Conservation (phyloP, 2,113 vertebrate species). For the Rhinogobius similis region DNA sequence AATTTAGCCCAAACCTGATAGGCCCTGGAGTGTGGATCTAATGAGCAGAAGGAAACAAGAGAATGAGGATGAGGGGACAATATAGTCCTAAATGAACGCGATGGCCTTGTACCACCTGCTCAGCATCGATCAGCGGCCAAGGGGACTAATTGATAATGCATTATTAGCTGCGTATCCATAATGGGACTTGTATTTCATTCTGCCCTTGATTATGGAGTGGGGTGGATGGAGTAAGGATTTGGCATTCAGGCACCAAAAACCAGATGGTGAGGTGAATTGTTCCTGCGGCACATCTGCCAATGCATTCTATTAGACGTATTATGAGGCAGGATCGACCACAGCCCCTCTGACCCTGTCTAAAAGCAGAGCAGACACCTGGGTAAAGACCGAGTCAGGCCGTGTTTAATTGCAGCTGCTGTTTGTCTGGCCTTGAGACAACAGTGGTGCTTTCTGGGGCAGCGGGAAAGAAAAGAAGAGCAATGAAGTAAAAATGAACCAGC, state of each 20-base stretch:
- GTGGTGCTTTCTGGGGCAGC: slow-evolving; percentile 40
- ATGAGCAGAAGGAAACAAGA: slow-evolving; percentile 75
- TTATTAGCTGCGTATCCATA: slow-evolving; percentile 78
- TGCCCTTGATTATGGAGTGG: slow-evolving; percentile 63
- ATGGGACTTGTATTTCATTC: slow-evolving; percentile 80
- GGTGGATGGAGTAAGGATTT: slow-evolving; percentile 47
- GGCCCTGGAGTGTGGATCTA: slow-evolving; percentile 55
- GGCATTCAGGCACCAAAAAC: slow-evolving; percentile 64
- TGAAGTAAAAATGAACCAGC: slow-evolving; percentile 52
- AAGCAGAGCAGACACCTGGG: slow-evolving; percentile 34
- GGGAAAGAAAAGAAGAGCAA: slow-evolving; percentile 25
- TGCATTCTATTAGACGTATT: slow-evolving; percentile 58
- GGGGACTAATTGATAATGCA: slow-evolving; percentile 82
- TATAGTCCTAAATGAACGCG: slow-evolving; percentile 72
- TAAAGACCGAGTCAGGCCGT: slow-evolving; percentile 34
- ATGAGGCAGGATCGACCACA: slow-evolving; percentile 53
- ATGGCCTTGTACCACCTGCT: slow-evolving; percentile 78
- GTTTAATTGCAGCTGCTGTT: slow-evolving; percentile 63
- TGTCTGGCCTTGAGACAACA: slow-evolving; percentile 56
- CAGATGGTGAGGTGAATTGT: slow-evolving; percentile 81
- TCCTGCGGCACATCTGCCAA: slow-evolving; percentile 73
- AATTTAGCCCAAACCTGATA: slow-evolving; percentile 72
- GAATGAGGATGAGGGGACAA: slow-evolving; percentile 65
- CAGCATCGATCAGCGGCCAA: slow-evolving; percentile 79
- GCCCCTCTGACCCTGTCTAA: slow-evolving; percentile 24